Evolutionary conservation across 2,797 vertebrate genomes (phyloP).

Genomic region (Eidolon dupreanum): DNA sequence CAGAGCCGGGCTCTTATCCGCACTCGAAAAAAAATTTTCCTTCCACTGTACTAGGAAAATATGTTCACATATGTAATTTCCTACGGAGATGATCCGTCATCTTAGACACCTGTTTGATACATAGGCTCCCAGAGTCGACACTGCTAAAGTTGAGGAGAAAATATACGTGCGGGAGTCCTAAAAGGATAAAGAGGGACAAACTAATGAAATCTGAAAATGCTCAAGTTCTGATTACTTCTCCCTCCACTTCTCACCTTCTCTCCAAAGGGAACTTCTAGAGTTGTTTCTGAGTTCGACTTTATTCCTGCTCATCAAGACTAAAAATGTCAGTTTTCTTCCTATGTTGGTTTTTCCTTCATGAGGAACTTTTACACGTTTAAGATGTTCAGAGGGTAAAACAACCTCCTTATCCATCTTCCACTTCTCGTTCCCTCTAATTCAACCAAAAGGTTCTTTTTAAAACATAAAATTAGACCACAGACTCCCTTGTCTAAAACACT

Average conservation of each 20-base stretch:
- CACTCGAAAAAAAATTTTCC: not conserved
- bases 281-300: not conserved
- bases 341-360: not conserved
- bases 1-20: not conserved
- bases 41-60: not conserved
- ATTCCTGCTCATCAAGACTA: not conserved
- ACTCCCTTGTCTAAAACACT: not conserved
- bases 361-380: not conserved
- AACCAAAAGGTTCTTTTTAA: slow-evolving; percentile 27
- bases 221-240: not conserved
- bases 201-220: not conserved
- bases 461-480: not conserved
- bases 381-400: not conserved
- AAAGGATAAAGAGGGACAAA: not conserved
- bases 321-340: not conserved
- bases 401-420: not conserved
- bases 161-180: not conserved
- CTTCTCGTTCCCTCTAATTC: not conserved
- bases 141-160: not conserved
- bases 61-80: not conserved
- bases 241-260: not conserved
- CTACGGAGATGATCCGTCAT: not conserved
- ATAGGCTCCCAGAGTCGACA: not conserved
- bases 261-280: not conserved
- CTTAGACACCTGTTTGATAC: not conserved